Evolutionary conservation across 64 coral and sea anemone genomes (phyloP), one percentile per base, ranked within the genome.

Genomic region (Pocillopora damicornis): DNA sequence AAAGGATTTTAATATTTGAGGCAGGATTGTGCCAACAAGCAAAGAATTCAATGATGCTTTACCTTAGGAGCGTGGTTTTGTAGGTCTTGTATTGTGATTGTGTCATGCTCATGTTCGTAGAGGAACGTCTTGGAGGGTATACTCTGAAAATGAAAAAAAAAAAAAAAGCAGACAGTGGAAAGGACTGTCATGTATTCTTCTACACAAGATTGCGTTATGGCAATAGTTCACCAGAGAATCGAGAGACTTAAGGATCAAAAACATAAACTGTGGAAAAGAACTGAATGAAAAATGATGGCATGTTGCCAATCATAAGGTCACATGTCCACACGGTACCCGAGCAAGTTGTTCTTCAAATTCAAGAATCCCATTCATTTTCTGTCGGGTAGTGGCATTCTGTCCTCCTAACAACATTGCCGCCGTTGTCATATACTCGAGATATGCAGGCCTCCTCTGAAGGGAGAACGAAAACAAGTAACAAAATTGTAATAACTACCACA

Each of bases 271-370:
- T 18, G 16, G 64, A 67, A 67, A 67, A 22, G 16, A 20, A 67
- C 16, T 20, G 22, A 22, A 7, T 23, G 51, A 17, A 14, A 18
- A 16, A 77, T 18, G 30, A 30, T 12, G 26, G 1, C 14, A 77
- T 16, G 35, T 77, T 5, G 2, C 35, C 35, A 77, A 58, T 18
- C 51, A 37, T 58, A 5, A 23, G 76, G 20, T 79, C 34, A 60
- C 34, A 18, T 45, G 37, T 13, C 37, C 11, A 42, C 76, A 37
- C 26, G 25, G 26, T 86, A 86, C 89, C 89, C 75, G 17, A 16
- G 89, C 79, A 57, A 91, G 89, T 38, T 91, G 63, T 74, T 60
- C 63, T 86, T 91, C 89, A 86, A 91, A 86, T 1, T 91, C 71
- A 10, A 91, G 59, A 22, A 91, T 74, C 37, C 82, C 36, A 7